Evolutionary conservation across 1,140 invertebrate genomes (phyloP).

Genomic region (Achroia grisella): DNA sequence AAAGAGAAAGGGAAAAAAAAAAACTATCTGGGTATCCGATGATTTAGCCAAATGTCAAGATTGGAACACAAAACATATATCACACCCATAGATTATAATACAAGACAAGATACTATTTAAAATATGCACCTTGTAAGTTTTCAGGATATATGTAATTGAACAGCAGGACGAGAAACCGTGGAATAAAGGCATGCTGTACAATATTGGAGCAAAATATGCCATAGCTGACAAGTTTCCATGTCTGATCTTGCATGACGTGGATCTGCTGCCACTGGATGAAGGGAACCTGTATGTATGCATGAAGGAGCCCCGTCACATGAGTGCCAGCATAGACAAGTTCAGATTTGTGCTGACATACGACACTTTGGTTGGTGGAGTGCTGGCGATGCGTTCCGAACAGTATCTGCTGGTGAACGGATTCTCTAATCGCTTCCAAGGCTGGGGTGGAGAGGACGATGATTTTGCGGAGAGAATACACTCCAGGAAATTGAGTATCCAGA

Average conservation of each 20-base stretch:
- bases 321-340: conserved; percentile 93
- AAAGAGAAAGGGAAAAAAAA: too few species aligned
- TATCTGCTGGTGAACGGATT: conserved; percentile 91
- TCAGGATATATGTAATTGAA: conserved; percentile 90
- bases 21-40: too few species aligned
- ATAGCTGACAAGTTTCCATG: conserved; percentile 85
- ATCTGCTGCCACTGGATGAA: conserved; percentile 93
- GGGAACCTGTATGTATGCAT: conserved; percentile 94
- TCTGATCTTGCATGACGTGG: conserved; percentile 96
- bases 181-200: conserved; percentile 93
- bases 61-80: too few species aligned
- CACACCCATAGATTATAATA: too few species aligned
- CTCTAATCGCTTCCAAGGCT: conserved; percentile 91
- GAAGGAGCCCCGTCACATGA: conserved; percentile 91
- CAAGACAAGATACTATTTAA: too few species aligned
- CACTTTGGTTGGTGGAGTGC: conserved; percentile 83
- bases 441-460: conserved; percentile 96
- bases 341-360: conserved; percentile 80
- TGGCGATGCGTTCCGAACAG: conserved; percentile 80
- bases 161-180: conserved; percentile 86
- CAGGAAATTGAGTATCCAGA: conserved; percentile 31
- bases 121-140: conserved; percentile 10
- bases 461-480: conserved; percentile 78
- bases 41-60: too few species aligned
- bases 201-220: conserved; percentile 90